These are phyloP conservation scores for Drosophila mauritiana DNA, from an alignment of 1,140 invertebrate genomes.

Conservation along the genomic window DNA sequence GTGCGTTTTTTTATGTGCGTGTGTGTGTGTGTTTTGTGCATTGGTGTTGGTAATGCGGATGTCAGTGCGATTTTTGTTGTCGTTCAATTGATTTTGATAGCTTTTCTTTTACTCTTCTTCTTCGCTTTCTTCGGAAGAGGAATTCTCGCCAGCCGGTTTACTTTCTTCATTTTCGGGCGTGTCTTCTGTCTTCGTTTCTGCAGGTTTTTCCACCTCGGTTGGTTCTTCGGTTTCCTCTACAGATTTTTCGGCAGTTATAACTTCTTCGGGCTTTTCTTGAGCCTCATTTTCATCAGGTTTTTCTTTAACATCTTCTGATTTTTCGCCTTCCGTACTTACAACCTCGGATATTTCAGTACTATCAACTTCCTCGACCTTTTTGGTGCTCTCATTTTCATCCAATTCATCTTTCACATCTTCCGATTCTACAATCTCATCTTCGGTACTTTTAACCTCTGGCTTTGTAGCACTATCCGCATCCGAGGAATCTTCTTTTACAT, in stretches of 20 bases:
- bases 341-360: too few relatives aligned
- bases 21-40: slow-evolving; percentile 11
- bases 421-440: not conserved
- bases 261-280: not conserved
- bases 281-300: not conserved
- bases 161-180: slow-evolving; percentile 12
- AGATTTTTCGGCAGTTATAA: not conserved
- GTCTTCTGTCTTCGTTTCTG: slow-evolving; percentile 6
- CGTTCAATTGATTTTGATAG: slow-evolving; percentile 7
- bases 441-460: not conserved
- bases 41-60: slow-evolving; percentile 25
- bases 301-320: slow-evolving; percentile 2
- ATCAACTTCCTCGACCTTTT: too few relatives aligned
- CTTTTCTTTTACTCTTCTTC: slow-evolving; percentile 42
- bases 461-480: too few relatives aligned
- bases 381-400: not conserved
- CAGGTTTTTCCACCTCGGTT: not conserved
- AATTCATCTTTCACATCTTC: not conserved
- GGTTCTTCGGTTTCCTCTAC: slow-evolving; percentile 3
- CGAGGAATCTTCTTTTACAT: too few relatives aligned
- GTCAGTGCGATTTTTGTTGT: slow-evolving; percentile 16
- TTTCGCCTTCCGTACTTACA: not conserved
- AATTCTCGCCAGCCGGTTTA: slow-evolving; percentile 9
- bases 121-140: slow-evolving; percentile 41
- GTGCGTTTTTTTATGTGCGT: slow-evolving; percentile 30